Evolutionary conservation across 1,140 invertebrate genomes (phyloP).

Genomic region (Centruroides sculpturatus): DNA sequence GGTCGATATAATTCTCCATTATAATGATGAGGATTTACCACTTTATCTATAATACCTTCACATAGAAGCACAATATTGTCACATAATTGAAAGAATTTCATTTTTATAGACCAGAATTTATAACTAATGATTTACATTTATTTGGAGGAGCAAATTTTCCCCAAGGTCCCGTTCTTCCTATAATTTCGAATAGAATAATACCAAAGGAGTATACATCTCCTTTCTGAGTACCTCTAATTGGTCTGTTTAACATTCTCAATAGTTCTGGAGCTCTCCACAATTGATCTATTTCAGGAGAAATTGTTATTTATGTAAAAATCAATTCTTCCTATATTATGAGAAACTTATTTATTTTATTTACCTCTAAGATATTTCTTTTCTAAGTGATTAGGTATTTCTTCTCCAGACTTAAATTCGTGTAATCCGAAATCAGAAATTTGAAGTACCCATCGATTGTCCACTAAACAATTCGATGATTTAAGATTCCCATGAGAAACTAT

Average conservation of each 20-base stretch:
- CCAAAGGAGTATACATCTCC: slow-evolving; percentile 54
- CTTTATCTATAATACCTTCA: slow-evolving; percentile 33
- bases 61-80: neutral
- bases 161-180: slow-evolving; percentile 51
- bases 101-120: neutral
- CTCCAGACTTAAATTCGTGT: slow-evolving; percentile 46
- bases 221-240: slow-evolving; percentile 47
- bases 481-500: slow-evolving; percentile 74
- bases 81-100: neutral
- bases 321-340: no score
- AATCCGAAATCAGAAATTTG: slow-evolving; percentile 83
- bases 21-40: slow-evolving; percentile 26
- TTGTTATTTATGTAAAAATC: neutral
- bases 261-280: slow-evolving; percentile 55
- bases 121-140: slow-evolving; percentile 7
- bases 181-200: slow-evolving; percentile 53
- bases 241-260: slow-evolving; percentile 34
- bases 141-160: slow-evolving; percentile 27
- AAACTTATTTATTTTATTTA: no score
- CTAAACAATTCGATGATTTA: slow-evolving; percentile 77
- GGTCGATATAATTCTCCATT: slow-evolving; percentile 36
- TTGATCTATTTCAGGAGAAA: slow-evolving; percentile 27
- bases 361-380: no score
- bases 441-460: slow-evolving; percentile 85
- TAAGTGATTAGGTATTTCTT: slow-evolving; percentile 6